Evolutionary conservation across 2,888 invertebrate genomes (phyloP).

Genomic region (Dermolepida albohirtum): DNA sequence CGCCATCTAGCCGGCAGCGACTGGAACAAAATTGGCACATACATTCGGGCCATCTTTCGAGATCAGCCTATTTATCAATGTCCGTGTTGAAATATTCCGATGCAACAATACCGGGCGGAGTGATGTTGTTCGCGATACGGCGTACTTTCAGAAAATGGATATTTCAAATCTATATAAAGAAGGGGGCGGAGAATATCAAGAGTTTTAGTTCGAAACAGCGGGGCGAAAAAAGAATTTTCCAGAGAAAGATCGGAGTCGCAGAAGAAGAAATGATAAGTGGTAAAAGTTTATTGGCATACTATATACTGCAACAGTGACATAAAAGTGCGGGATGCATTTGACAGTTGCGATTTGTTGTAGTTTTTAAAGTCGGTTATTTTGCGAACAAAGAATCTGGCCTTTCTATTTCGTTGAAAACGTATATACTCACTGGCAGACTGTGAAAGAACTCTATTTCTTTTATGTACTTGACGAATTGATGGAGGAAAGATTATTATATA

Average conservation of each 20-base stretch:
- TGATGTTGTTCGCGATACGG: too few relatives aligned
- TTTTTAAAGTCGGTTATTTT: slow-evolving; percentile 19
- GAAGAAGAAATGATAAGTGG: slow-evolving; percentile 19
- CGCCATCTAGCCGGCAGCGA: slow-evolving; percentile 18
- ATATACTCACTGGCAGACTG: too few relatives aligned
- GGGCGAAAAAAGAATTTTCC: background rate
- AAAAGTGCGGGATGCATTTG: slow-evolving; percentile 39
- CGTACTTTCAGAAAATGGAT: too few relatives aligned
- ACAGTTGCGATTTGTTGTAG: slow-evolving; percentile 41
- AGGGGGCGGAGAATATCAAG: background rate
- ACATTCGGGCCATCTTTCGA: background rate
- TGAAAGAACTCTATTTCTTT: too few relatives aligned
- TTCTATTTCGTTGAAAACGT: too few relatives aligned
- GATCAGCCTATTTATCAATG: slow-evolving; percentile 25
- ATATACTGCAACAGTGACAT: slow-evolving; percentile 29
- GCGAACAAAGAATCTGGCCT: too few relatives aligned
- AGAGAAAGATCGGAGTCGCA: background rate
- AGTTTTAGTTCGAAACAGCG: slow-evolving; percentile 27
- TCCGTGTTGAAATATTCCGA: slow-evolving; percentile 27
- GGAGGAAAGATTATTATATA: too few relatives aligned
- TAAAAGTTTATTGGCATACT: slow-evolving; percentile 19
- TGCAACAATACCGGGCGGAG: slow-evolving; percentile 3
- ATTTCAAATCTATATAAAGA: slow-evolving; percentile 6
- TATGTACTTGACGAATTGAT: too few relatives aligned
- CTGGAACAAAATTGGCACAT: slow-evolving; percentile 10